phyloP scores from a whole-genome alignment of 2,113 vertebrate genomes.

The Tauraco erythrolophus region DNA sequence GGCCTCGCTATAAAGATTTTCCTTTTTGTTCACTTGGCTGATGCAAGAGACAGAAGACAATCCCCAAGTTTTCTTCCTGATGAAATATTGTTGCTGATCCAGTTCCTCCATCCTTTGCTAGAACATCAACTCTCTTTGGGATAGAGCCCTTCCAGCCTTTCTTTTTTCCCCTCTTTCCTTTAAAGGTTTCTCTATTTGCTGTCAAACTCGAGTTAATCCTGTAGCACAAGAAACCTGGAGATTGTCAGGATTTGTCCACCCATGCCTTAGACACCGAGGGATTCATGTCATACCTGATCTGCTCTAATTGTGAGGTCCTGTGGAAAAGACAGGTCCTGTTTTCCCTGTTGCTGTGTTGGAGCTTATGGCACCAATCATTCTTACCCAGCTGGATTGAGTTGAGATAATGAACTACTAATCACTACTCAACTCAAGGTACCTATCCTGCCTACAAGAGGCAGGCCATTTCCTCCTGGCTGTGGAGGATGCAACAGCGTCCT shows the following conservation, averaged over 20 bases:
- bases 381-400: too few species aligned
- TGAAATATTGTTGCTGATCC: background rate
- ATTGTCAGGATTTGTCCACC: background rate
- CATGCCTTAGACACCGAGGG: accelerated
- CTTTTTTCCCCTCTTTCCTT: background rate
- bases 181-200: background rate
- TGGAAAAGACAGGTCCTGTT: background rate
- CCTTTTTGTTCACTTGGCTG: background rate
- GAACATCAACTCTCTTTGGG: background rate
- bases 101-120: background rate
- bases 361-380: too few species aligned
- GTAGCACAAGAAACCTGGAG: background rate
- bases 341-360: background rate
- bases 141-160: background rate
- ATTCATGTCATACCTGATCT: background rate
- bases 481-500: too few species aligned
- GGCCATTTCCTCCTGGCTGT: too few species aligned
- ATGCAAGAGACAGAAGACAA: background rate
- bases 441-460: too few species aligned
- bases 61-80: background rate
- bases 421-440: too few species aligned
- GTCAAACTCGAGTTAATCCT: background rate
- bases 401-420: too few species aligned
- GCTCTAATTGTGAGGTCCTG: background rate
- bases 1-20: background rate